phyloP scores from a whole-genome alignment of 1,140 invertebrate genomes.

The Acyrthosiphon pisum region DNA sequence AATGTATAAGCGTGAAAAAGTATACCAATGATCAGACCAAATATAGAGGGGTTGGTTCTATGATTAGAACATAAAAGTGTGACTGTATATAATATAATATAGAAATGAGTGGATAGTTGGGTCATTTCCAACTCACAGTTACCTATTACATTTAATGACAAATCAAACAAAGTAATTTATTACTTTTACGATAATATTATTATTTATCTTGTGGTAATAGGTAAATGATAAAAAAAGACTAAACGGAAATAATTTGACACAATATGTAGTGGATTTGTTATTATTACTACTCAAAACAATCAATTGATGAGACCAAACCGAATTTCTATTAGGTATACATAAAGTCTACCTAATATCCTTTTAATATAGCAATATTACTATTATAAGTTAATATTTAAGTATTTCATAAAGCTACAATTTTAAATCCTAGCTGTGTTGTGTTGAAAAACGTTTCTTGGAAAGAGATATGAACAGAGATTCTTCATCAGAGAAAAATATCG shows the following conservation, averaged over 20 bases:
- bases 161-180: too few species aligned
- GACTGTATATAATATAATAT: background rate
- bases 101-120: background rate
- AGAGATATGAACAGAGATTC: background rate
- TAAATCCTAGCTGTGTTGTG: background rate
- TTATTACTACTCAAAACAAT: too few species aligned
- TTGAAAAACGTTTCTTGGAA: too few species aligned
- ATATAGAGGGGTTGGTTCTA: background rate
- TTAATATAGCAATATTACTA: background rate
- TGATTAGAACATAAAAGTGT: background rate
- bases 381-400: background rate
- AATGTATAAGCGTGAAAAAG: background rate
- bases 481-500: background rate
- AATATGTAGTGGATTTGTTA: too few species aligned
- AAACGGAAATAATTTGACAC: too few species aligned
- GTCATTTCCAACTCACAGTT: background rate
- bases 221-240: too few species aligned
- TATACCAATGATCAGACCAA: background rate
- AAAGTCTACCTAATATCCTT: too few species aligned
- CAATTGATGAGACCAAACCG: too few species aligned
- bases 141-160: background rate
- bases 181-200: too few species aligned
- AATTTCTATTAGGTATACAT: too few species aligned
- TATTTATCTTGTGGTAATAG: too few species aligned
- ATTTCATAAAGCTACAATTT: background rate